Conservation (phyloP, 2,113 vertebrate species). For the Macrotis lagotis region DNA sequence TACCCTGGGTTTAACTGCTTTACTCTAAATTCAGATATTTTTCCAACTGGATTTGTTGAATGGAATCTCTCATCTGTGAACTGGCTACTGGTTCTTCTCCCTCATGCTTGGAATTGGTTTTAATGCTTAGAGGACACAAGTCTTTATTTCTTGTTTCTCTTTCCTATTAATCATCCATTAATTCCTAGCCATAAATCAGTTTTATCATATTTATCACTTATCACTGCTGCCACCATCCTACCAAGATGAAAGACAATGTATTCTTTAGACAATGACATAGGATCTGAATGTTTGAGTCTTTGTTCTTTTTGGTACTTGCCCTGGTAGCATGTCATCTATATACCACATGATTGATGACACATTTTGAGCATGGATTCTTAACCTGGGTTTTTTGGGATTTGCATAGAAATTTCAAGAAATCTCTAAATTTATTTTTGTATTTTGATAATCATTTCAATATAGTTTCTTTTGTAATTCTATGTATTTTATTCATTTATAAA, state of each 20-base stretch:
- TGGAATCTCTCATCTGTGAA: not conserved
- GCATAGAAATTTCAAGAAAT: not conserved
- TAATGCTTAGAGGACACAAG: not conserved
- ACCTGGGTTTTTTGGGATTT: not conserved
- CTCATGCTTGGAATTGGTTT: not conserved
- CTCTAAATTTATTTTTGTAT: no score
- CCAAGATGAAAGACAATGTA: not conserved
- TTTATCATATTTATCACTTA: not conserved
- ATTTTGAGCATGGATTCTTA: not conserved
- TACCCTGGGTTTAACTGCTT: not conserved
- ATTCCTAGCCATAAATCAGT: not conserved
- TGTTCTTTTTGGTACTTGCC: not conserved
- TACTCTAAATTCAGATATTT: not conserved
- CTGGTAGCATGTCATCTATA: not conserved
- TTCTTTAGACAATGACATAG: not conserved
- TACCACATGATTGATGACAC: not conserved
- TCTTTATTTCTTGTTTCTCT: not conserved
- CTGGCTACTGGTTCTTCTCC: not conserved
- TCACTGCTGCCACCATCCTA: not conserved
- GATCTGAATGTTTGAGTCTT: not conserved
- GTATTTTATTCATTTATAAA: not conserved
- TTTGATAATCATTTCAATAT: no score
- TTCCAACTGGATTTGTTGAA: not conserved
- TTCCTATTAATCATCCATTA: not conserved
- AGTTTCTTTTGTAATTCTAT: not conserved